Percentiles rank a stretch among this genome's conserved stretches.
These are phyloP conservation scores for Anableps anableps DNA, from an alignment of 2,797 vertebrate genomes.

Conservation along the genomic window DNA sequence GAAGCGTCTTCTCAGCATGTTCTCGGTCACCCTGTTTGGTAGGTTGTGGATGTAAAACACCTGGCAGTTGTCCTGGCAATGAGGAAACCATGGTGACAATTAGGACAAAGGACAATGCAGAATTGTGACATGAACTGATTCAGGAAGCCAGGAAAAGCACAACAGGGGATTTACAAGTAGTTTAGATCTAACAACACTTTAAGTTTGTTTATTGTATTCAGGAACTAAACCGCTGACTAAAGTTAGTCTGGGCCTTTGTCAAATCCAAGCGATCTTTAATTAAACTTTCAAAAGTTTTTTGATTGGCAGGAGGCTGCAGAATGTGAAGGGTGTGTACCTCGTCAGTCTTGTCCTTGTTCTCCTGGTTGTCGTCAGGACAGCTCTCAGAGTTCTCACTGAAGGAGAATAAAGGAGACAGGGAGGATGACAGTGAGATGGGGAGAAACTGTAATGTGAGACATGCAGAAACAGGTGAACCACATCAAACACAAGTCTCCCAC, in stretches of 20 bases:
- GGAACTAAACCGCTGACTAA: neutral
- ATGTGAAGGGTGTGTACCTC: constrained; percentile 63
- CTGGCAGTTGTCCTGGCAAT: constrained; percentile 92
- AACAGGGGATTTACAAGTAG: neutral
- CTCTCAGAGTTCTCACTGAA: constrained; percentile 78
- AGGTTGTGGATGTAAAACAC: constrained; percentile 95
- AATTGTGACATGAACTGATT: neutral
- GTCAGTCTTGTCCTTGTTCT: constrained; percentile 78
- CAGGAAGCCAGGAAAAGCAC: too few relatives aligned
- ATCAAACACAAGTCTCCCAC: constrained; percentile 27
- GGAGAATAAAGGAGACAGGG: constrained; percentile 4
- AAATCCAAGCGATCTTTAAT: neutral
- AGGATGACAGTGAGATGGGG: constrained; percentile 18
- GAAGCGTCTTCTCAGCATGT: constrained; percentile 93
- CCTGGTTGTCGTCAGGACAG: constrained; percentile 75
- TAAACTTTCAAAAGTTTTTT: neutral
- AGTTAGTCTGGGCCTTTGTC: neutral
- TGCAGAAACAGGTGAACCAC: constrained; percentile 48
- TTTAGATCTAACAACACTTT: neutral
- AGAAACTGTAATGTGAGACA: constrained; percentile 58
- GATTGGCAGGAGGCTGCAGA: neutral
- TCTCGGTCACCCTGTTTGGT: constrained; percentile 91
- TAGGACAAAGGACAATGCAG: constrained; percentile 58
- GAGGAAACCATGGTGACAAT: constrained; percentile 75
- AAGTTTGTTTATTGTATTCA: neutral